Conservation (phyloP, 2,797 vertebrate genomes). For the Macrochelys suwanniensis region DNA sequence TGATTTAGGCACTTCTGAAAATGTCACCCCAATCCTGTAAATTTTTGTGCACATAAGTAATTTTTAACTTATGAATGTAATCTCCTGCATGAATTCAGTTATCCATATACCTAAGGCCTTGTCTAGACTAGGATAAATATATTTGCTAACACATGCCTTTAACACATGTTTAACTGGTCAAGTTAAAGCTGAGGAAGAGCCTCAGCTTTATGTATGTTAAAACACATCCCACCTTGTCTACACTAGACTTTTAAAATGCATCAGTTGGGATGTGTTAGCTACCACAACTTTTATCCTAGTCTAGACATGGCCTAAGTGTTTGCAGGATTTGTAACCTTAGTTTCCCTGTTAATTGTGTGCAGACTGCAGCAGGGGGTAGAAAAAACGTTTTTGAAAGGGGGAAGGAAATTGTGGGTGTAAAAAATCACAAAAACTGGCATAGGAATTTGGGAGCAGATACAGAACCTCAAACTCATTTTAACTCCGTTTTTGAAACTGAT, state of each 20-base stretch:
- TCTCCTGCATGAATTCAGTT: background rate
- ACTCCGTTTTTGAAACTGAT: background rate
- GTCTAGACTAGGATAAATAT: background rate
- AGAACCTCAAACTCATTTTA: background rate
- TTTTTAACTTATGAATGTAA: background rate
- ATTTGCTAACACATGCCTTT: background rate
- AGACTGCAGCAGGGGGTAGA: background rate
- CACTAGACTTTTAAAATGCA: background rate
- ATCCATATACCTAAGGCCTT: background rate
- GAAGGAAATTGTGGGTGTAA: background rate
- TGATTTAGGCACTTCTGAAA: background rate
- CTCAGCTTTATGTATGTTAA: accelerated
- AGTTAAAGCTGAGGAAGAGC: accelerated
- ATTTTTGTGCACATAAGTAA: background rate
- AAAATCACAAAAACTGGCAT: background rate
- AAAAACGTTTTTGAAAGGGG: background rate
- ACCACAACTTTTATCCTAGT: background rate
- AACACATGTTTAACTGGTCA: background rate
- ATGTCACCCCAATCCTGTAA: background rate
- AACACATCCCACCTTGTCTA: accelerated
- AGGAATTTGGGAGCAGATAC: background rate
- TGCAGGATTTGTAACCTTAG: background rate
- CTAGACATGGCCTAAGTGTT: background rate
- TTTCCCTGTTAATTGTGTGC: background rate
- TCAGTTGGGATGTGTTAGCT: background rate